A percentile compares a stretch with the other conserved stretches of the same genome.
Conservation (phyloP, 1,140 invertebrate species). For the Aphaenogaster rudis region DNA sequence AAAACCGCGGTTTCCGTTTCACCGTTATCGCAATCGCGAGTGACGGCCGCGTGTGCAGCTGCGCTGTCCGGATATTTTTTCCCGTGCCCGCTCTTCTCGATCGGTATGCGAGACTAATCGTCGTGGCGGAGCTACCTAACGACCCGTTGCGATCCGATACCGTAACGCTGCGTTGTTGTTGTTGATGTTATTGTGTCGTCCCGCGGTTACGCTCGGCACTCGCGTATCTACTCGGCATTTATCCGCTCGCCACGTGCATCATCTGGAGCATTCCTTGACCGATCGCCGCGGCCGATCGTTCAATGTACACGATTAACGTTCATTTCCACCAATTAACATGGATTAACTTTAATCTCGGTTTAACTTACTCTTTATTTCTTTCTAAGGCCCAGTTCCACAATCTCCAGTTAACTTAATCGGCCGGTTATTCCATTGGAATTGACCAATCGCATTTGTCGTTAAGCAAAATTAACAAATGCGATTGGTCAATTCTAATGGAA, state of each 20-base stretch:
- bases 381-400: no score
- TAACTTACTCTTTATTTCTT: no score
- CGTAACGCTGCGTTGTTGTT: background rate
- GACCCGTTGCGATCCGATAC: conserved; percentile 41
- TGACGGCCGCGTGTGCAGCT: background rate
- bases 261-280: background rate
- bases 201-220: conserved; percentile 18
- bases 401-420: no score
- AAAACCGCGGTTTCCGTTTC: conserved; percentile 48
- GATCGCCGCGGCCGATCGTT: background rate
- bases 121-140: conserved; percentile 14
- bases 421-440: no score
- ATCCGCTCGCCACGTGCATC: background rate
- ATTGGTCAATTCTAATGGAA: no score
- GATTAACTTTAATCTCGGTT: no score
- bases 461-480: no score
- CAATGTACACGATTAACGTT: background rate
- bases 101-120: conserved; percentile 46
- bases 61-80: background rate
- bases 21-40: conserved; percentile 41
- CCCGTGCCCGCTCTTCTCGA: background rate
- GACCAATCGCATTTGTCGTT: no score
- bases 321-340: no score
- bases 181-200: background rate
- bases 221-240: background rate